Evolutionary conservation across 2,113 vertebrate genomes (phyloP).

Genomic region (Triplophysa siluroides): DNA sequence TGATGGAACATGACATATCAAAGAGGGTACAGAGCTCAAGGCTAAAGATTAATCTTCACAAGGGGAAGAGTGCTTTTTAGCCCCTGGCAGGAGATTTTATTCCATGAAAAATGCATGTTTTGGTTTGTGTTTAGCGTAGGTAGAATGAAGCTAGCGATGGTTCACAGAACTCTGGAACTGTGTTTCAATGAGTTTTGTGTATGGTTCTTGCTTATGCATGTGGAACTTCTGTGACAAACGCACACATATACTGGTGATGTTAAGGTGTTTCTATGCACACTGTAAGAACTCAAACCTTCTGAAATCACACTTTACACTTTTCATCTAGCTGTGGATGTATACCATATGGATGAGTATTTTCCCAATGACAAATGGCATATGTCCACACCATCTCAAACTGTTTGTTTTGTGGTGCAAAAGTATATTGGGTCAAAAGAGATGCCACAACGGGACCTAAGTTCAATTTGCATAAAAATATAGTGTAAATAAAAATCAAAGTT

Average conservation of each 20-base stretch:
- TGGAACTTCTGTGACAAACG: slow-evolving; percentile 12
- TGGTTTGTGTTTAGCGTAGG: slow-evolving; percentile 53
- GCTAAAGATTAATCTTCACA: slow-evolving; percentile 57
- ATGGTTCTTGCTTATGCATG: slow-evolving; percentile 3
- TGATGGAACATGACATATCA: slow-evolving; percentile 54
- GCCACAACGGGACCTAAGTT: too few species aligned
- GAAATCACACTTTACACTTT: too few species aligned
- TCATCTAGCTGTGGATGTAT: too few species aligned
- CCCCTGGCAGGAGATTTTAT: slow-evolving; percentile 46
- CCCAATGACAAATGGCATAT: too few species aligned
- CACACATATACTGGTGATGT: neutral
- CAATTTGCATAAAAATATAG: too few species aligned
- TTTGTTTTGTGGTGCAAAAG: too few species aligned
- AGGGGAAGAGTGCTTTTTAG: slow-evolving; percentile 44
- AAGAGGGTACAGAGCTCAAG: slow-evolving; percentile 52
- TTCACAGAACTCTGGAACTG: slow-evolving; percentile 2
- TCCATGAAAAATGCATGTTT: slow-evolving; percentile 62
- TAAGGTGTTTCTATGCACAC: neutral
- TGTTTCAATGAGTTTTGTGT: neutral
- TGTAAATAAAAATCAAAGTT: too few species aligned
- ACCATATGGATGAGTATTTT: too few species aligned
- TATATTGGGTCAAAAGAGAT: too few species aligned
- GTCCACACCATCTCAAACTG: too few species aligned
- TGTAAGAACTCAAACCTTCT: neutral
- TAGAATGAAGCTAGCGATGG: slow-evolving; percentile 19